Evolutionary conservation across 37 sponge, comb jelly and placozoan genomes (phyloP).

Genomic region (Petrosia ficiformis): DNA sequence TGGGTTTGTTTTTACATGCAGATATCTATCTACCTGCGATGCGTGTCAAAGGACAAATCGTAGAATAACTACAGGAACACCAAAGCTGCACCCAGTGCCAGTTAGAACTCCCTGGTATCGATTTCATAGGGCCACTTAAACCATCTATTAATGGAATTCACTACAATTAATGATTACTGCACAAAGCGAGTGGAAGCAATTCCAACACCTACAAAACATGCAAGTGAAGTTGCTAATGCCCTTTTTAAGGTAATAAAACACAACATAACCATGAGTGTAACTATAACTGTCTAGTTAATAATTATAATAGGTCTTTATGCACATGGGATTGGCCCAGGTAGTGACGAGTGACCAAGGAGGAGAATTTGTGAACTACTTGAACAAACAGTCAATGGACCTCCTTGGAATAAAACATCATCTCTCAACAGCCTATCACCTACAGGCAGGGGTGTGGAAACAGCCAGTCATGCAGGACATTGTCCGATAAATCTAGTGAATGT

Average conservation of each 20-base stretch:
- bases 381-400: constrained; percentile 26
- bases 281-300: too few species aligned
- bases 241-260: constrained; percentile 70
- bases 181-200: constrained; percentile 61
- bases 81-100: constrained; percentile 73
- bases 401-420: constrained; percentile 38
- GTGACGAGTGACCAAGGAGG: constrained; percentile 50
- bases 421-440: constrained; percentile 66
- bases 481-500: too few species aligned
- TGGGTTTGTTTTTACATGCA: too few species aligned
- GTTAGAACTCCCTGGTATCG: constrained; percentile 73
- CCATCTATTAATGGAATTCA: constrained; percentile 23
- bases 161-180: constrained; percentile 73
- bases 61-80: constrained; percentile 34
- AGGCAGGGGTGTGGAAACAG: constrained; percentile 47
- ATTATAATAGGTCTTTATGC: constrained; percentile 54
- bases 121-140: constrained; percentile 61
- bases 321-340: constrained; percentile 55
- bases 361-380: constrained; percentile 50
- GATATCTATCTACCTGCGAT: too few species aligned
- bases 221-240: constrained; percentile 32
- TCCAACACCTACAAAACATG: constrained; percentile 40
- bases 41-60: constrained; percentile 56
- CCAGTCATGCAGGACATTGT: too few species aligned
- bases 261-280: neutral